Conservation (phyloP, 64 coral and sea anemone species). For the Acropora yongei region DNA sequence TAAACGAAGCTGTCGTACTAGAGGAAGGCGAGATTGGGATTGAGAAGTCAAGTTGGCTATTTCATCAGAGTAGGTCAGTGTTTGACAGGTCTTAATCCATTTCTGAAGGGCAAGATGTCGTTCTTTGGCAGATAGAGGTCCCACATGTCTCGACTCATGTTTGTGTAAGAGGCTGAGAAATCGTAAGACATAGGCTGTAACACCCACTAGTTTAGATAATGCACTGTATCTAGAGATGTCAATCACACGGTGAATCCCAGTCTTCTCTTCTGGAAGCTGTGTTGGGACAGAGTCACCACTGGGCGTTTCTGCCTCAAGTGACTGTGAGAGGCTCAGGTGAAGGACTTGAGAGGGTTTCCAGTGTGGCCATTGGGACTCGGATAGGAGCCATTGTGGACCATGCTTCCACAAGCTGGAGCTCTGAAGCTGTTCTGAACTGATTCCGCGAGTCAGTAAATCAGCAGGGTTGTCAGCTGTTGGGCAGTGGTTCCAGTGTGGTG, state of each 20-base stretch:
- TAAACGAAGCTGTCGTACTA: constrained; percentile 49
- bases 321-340: constrained; percentile 12
- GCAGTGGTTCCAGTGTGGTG: constrained; percentile 32
- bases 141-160: no score
- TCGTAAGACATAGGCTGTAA: no score
- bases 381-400: constrained; percentile 29
- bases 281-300: no score
- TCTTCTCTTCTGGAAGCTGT: no score
- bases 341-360: constrained; percentile 31
- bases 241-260: no score
- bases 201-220: no score
- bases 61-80: constrained; percentile 25
- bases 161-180: no score
- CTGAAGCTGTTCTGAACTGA: constrained; percentile 8
- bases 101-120: not conserved
- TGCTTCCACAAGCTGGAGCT: constrained; percentile 29
- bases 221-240: no score
- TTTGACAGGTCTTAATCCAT: constrained; percentile 51
- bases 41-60: constrained; percentile 58
- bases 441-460: constrained; percentile 34
- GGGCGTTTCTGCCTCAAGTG: constrained; percentile 24
- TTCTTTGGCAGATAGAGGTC: not conserved
- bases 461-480: constrained; percentile 64
- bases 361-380: constrained; percentile 12
- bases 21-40: no score